Percentiles rank a stretch among this genome's conserved stretches.
Conservation (phyloP, 2,797 vertebrate genomes). For the Hoplostethus atlanticus region DNA sequence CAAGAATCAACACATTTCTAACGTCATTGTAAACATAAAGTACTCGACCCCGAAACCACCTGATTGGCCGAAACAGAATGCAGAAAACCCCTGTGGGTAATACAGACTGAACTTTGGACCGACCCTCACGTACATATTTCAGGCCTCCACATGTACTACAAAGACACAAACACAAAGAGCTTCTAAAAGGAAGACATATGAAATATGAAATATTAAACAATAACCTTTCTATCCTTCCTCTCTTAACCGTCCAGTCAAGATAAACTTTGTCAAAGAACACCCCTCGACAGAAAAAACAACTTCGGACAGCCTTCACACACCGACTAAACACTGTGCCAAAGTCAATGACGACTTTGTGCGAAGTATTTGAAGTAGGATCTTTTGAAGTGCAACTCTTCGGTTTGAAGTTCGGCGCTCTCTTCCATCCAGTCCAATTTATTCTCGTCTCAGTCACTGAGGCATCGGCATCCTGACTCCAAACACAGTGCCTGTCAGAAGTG, state of each 20-base stretch:
- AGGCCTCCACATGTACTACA: too few species aligned
- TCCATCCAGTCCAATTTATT: conserved; percentile 68
- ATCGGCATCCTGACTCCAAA: conserved; percentile 63
- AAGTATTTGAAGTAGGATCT: conserved; percentile 56
- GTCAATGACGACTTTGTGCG: conserved; percentile 63
- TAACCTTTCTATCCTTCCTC: too few species aligned
- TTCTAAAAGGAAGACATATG: neutral
- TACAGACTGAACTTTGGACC: too few species aligned
- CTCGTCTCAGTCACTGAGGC: conserved; percentile 64
- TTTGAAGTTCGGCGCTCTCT: conserved; percentile 64
- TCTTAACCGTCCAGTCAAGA: conserved; percentile 44
- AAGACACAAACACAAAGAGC: too few species aligned
- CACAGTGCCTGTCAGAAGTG: conserved; percentile 58
- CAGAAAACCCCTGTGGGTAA: too few species aligned
- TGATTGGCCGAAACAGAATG: too few species aligned
- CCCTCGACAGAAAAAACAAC: conserved; percentile 49
- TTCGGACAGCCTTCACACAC: conserved; percentile 57
- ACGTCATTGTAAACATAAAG: too few species aligned
- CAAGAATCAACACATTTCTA: neutral
- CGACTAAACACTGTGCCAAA: conserved; percentile 54
- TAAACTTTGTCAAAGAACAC: conserved; percentile 9
- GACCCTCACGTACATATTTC: too few species aligned
- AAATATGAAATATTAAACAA: conserved; percentile 16
- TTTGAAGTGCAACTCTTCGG: conserved; percentile 68
- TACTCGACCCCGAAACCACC: too few species aligned